These are phyloP conservation scores for Archaeoteleia sp. DNA, from an alignment of 2,888 invertebrate genomes.

Conservation along the genomic window DNA sequence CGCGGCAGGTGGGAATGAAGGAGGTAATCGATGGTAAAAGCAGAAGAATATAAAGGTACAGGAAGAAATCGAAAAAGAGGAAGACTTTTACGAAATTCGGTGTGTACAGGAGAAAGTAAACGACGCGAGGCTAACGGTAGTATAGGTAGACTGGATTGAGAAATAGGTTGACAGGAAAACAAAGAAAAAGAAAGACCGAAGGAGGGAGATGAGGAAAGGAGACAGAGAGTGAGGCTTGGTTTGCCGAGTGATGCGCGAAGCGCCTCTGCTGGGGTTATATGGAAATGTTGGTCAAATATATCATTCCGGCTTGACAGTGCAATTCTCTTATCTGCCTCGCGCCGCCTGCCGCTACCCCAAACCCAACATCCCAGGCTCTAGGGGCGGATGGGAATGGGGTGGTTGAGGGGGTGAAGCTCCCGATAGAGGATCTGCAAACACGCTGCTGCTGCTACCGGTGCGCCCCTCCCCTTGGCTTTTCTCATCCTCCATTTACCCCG, in stretches of 20 bases:
- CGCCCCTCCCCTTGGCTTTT: constrained; percentile 55
- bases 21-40: constrained; percentile 15
- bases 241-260: constrained; percentile 61
- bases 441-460: constrained; percentile 57
- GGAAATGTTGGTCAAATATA: constrained; percentile 94
- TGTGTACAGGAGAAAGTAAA: constrained; percentile 41
- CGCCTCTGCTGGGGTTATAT: constrained; percentile 75
- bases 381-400: constrained; percentile 57
- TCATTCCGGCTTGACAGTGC: constrained; percentile 92
- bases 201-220: constrained; percentile 37
- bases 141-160: constrained; percentile 49
- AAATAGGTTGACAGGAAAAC: constrained; percentile 53
- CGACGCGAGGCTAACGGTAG: constrained; percentile 47
- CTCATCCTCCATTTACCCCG: constrained; percentile 57
- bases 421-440: constrained; percentile 69
- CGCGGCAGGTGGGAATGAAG: constrained; percentile 31
- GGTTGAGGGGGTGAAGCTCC: constrained; percentile 57
- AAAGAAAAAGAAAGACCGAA: constrained; percentile 46
- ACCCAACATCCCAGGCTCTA: constrained; percentile 65
- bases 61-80: constrained; percentile 3
- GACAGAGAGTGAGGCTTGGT: constrained; percentile 60
- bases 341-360: constrained; percentile 76
- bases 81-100: constrained; percentile 11
- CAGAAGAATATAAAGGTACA: constrained; percentile 16
- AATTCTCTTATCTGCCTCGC: constrained; percentile 88